These are phyloP conservation scores for Oxygymnocypris stewartii DNA, from an alignment of 2,113 vertebrate species.

Conservation along the genomic window DNA sequence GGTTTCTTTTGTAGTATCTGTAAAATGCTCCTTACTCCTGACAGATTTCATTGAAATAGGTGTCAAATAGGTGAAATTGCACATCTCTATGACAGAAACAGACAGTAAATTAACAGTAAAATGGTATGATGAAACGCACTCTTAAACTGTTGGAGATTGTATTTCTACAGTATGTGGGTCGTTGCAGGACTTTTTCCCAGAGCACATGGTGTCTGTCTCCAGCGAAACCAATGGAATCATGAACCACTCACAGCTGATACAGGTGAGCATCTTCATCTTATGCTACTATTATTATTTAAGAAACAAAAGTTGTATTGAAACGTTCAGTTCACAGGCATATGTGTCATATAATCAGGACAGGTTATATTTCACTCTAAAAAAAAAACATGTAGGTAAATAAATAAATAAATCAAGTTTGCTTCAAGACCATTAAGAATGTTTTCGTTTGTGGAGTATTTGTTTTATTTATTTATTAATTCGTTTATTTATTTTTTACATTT, in stretches of 20 bases:
- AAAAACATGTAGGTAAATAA: too few species aligned
- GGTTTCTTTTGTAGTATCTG: neutral
- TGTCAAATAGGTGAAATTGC: neutral
- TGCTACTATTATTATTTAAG: neutral
- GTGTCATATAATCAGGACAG: too few species aligned
- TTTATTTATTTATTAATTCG: too few species aligned
- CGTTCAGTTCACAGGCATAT: too few species aligned
- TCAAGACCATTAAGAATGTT: too few species aligned
- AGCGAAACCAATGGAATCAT: slow-evolving; percentile 82
- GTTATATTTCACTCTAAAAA: too few species aligned
- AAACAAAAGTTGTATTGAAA: too few species aligned
- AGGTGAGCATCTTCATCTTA: slow-evolving; percentile 76
- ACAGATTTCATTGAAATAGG: neutral
- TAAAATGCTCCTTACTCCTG: neutral
- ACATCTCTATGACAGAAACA: neutral
- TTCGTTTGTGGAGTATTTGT: too few species aligned
- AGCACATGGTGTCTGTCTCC: slow-evolving; percentile 92
- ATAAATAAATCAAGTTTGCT: too few species aligned
- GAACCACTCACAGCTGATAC: slow-evolving; percentile 85
- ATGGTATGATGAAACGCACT: neutral
- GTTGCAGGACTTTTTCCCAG: slow-evolving; percentile 92
- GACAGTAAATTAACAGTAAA: neutral
- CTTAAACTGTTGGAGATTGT: neutral
- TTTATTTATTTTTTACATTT: too few species aligned
- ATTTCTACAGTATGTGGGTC: neutral